Evolutionary conservation across 2,797 vertebrate genomes (phyloP).

Genomic region (Thaleichthys pacificus): DNA sequence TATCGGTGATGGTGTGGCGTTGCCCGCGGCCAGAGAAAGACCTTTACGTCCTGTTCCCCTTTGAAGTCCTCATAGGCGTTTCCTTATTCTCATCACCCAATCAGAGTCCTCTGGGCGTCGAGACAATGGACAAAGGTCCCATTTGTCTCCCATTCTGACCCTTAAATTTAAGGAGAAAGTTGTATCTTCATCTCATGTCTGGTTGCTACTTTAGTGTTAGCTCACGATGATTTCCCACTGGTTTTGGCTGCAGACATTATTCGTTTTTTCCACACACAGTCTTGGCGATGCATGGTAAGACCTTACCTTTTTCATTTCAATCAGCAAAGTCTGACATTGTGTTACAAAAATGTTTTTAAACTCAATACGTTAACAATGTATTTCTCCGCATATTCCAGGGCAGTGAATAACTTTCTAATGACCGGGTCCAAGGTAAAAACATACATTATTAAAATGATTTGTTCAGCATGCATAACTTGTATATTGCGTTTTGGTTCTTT

Average conservation of each 20-base stretch:
- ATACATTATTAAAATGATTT: background rate
- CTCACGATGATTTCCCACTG: slow-evolving; percentile 51
- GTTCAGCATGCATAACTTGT: background rate
- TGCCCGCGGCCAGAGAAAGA: slow-evolving; percentile 50
- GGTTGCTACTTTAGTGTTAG: slow-evolving; percentile 10
- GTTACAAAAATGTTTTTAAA: background rate
- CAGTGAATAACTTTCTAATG: slow-evolving; percentile 93
- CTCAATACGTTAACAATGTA: background rate
- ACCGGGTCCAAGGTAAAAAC: slow-evolving; percentile 91
- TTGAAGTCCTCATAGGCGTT: slow-evolving; percentile 78
- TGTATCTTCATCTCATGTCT: slow-evolving; percentile 33
- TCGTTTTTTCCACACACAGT: slow-evolving; percentile 36
- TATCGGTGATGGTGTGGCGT: slow-evolving; percentile 16
- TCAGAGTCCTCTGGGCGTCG: slow-evolving; percentile 46
- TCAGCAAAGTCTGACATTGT: background rate
- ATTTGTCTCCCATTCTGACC: slow-evolving; percentile 53
- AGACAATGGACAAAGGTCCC: slow-evolving; percentile 56
- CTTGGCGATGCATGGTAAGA: slow-evolving; percentile 74
- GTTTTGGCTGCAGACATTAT: slow-evolving; percentile 56
- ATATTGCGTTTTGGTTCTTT: background rate
- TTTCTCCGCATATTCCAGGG: slow-evolving; percentile 72
- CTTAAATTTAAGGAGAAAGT: slow-evolving; percentile 51
- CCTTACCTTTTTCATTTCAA: background rate
- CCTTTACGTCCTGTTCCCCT: slow-evolving; percentile 49
- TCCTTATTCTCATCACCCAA: slow-evolving; percentile 63